Evolutionary conservation across 2,113 vertebrate genomes (phyloP).

Genomic region (Anoura caudifer): DNA sequence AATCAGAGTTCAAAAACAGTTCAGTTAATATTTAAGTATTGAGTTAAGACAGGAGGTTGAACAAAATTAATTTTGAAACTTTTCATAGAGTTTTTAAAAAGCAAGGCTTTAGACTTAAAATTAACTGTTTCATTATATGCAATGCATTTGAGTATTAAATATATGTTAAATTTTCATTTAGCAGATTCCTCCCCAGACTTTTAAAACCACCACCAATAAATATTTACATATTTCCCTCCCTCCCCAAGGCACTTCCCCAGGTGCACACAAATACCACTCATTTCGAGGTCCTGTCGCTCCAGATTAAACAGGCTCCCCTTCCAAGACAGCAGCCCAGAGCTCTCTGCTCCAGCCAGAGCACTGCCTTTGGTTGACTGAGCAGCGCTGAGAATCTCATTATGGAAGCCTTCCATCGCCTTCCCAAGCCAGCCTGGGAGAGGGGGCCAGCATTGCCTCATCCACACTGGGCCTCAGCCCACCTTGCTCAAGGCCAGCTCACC

Average conservation of each 20-base stretch:
- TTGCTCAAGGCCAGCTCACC: neutral
- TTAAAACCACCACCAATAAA: conserved; percentile 2
- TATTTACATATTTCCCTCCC: neutral
- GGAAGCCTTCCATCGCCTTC: neutral
- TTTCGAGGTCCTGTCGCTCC: neutral
- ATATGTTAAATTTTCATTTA: conserved; percentile 4
- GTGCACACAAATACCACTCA: neutral
- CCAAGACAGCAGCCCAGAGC: neutral
- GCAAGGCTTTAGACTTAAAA: conserved; percentile 19
- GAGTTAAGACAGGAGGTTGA: neutral
- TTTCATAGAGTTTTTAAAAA: conserved; percentile 20
- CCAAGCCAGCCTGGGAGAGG: neutral
- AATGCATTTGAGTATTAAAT: neutral
- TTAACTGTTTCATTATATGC: neutral
- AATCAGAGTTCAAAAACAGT: conserved; percentile 44
- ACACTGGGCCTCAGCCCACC: neutral
- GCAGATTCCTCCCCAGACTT: conserved; percentile 34
- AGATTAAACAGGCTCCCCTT: neutral
- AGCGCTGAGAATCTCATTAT: neutral
- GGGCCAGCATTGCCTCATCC: neutral
- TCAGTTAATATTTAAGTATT: conserved; percentile 23
- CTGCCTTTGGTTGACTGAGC: neutral
- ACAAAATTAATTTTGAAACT: conserved; percentile 51
- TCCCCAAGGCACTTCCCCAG: neutral
- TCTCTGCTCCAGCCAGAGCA: neutral